Evolutionary conservation across 2,113 vertebrate genomes (phyloP), one percentile per base, ranked within the genome.

Genomic region (Spilogale gracilis): DNA sequence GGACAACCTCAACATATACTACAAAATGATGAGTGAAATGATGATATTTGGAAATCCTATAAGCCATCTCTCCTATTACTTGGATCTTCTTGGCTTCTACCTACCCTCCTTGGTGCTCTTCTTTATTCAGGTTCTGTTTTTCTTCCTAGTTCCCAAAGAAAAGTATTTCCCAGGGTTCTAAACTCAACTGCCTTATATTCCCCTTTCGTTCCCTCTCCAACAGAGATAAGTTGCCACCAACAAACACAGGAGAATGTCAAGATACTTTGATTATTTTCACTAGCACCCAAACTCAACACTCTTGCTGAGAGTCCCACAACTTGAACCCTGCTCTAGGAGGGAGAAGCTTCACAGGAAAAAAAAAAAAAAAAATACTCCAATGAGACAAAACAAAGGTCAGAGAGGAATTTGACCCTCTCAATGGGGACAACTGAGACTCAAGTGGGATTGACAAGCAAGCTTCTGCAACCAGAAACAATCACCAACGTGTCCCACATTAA

Each of bases 401-500:
- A 88, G 67, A 95, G 88, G 91, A 98, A 96, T 61, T 25, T 17
- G 74, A 97, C 71, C 25, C 80, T 98, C 97, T 97, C 97, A 61
- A 52, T 56, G 96, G 95, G 80, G 84, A 98, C 95, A 97, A 91
- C 7, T 45, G 88, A 97, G 81, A 60, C 92, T 94, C 93, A 92
- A 95, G 65, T 45, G 65, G 82, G 63, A 82, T 94, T 88, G 73
- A 85, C 94, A 94, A 84, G 87, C 83, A 88, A 96, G 93, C 58
- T 65, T 88, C 54, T 88, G 95, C 97, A 95, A 94, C 92, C 65
- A 95, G 85, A 90, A 80, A 89, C 43, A 81, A 95, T 96, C 97
- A 96, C 63, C 95, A 96, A 73, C 0, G 11, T 96, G 97, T 71
- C 96, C 96, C 96, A 98, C 91, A 97, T 97, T 91, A 92, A 80